Conservation (phyloP, 2,797 vertebrate species). For the Prionace glauca region DNA sequence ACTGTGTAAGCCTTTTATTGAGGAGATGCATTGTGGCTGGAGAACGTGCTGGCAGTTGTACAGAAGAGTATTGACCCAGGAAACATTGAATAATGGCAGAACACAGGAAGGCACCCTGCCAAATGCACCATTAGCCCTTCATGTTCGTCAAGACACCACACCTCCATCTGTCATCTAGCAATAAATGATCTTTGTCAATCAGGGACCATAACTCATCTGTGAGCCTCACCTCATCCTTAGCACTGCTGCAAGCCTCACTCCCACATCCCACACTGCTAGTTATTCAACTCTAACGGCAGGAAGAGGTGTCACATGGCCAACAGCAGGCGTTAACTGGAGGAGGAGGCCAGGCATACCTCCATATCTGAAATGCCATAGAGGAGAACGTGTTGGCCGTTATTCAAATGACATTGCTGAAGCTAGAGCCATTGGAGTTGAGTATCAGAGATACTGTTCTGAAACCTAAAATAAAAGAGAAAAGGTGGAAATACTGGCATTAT, state of each 20-base stretch:
- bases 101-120: neutral
- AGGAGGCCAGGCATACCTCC: neutral
- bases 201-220: neutral
- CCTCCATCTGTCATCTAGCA: neutral
- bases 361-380: neutral
- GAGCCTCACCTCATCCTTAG: neutral
- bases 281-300: neutral
- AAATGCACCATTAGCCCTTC: neutral
- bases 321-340: neutral
- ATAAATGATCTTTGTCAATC: neutral
- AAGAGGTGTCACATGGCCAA: neutral
- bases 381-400: neutral
- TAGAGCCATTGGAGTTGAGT: neutral
- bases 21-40: too few relatives aligned
- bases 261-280: neutral
- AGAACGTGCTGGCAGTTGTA: too few relatives aligned
- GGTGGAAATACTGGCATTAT: neutral
- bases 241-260: neutral
- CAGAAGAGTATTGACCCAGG: too few relatives aligned
- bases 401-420: neutral
- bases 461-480: neutral
- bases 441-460: neutral
- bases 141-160: neutral
- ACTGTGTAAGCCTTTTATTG: too few relatives aligned
- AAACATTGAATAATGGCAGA: neutral